A percentile compares a stretch with the other conserved stretches of the same genome.
Evolutionary conservation across 2,113 vertebrate genomes (phyloP).

Genomic region (Siniperca knerii): DNA sequence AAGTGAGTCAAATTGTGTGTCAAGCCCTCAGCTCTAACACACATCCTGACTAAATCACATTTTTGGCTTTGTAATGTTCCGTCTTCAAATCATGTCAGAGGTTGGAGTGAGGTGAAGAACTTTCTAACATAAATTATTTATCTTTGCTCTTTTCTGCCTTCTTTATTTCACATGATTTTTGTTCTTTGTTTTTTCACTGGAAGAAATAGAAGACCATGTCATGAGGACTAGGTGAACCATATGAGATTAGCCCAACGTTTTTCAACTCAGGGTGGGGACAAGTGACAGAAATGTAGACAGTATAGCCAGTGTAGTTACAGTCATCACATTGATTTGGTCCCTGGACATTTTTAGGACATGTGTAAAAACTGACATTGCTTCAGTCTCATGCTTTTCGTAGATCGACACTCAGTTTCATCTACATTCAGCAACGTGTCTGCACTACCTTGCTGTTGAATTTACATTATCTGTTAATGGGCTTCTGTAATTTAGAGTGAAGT

Average conservation of each 20-base stretch:
- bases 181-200: not conserved
- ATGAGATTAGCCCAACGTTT: not conserved
- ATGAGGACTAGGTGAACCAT: not conserved
- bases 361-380: not conserved
- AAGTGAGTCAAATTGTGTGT: constrained; percentile 55
- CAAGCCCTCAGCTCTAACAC: constrained; percentile 32
- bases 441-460: not conserved
- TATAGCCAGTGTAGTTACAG: not conserved
- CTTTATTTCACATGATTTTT: constrained; percentile 5
- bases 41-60: constrained; percentile 30
- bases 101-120: constrained; percentile 18
- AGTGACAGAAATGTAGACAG: not conserved
- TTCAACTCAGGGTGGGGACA: not conserved
- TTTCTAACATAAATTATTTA: constrained; percentile 18
- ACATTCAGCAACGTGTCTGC: not conserved
- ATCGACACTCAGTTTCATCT: constrained; percentile 3
- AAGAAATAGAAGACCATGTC: not conserved
- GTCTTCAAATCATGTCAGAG: constrained; percentile 13
- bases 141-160: not conserved
- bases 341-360: not conserved
- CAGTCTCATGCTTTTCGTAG: not conserved
- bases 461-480: not conserved
- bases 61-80: constrained; percentile 30
- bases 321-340: not conserved
- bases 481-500: not conserved